Conservation (phyloP, 2,888 invertebrate species). For the Choreutis nemorana region DNA sequence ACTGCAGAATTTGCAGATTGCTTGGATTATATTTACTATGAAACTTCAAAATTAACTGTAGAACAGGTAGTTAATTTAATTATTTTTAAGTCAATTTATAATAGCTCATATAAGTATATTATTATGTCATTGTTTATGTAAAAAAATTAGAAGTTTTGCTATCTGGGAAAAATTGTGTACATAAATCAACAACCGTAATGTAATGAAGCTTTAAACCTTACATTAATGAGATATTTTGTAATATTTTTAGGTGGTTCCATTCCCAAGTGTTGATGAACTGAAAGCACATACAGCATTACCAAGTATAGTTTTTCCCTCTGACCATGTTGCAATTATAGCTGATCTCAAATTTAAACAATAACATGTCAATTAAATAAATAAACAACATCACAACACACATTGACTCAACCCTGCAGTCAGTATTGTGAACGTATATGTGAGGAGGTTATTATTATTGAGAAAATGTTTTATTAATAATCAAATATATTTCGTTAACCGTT, state of each 20-base stretch:
- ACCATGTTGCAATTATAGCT: constrained; percentile 90
- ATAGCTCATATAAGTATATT: no score
- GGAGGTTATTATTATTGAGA: no score
- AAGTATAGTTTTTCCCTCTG: constrained; percentile 90
- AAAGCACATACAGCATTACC: constrained; percentile 81
- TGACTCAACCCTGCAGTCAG: no score
- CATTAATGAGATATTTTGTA: not conserved
- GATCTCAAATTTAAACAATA: constrained; percentile 74
- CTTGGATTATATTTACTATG: constrained; percentile 91
- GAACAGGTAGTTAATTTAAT: constrained; percentile 56
- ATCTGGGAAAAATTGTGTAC: not conserved
- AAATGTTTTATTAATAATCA: no score
- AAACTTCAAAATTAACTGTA: constrained; percentile 69
- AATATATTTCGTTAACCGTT: no score
- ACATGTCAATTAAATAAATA: no score
- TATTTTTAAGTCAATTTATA: constrained; percentile 2
- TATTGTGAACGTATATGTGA: no score
- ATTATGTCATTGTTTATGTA: no score
- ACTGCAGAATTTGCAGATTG: constrained; percentile 84
- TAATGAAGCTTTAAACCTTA: not conserved
- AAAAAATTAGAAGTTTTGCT: no score
- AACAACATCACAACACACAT: no score
- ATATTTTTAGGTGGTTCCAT: constrained; percentile 73
- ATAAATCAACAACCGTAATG: not conserved
- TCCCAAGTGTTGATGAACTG: constrained; percentile 82